Conservation (phyloP, 2,113 vertebrate species). For the Boleophthalmus pectinirostris region DNA sequence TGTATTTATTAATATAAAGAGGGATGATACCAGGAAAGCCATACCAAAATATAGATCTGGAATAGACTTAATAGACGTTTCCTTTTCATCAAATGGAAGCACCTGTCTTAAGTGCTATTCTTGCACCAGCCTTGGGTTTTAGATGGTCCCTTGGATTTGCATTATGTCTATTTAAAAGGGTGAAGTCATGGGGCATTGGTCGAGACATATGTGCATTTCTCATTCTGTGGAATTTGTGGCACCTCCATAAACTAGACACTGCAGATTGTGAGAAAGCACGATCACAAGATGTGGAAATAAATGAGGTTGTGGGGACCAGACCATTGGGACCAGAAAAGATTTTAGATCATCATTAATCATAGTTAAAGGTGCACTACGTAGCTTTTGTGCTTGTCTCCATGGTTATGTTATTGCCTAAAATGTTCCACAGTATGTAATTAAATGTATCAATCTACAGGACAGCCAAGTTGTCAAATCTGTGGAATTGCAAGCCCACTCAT, state of each 20-base stretch:
- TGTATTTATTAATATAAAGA: constrained; percentile 62
- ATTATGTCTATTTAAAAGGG: constrained; percentile 18
- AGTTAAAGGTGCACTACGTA: not conserved
- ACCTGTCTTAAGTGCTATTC: constrained; percentile 21
- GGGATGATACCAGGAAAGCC: constrained; percentile 24
- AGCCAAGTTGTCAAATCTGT: not conserved
- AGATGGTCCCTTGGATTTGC: not conserved
- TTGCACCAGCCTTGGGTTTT: constrained; percentile 20
- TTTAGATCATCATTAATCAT: too few species aligned
- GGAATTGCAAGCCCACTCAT: not conserved
- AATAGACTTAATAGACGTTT: constrained; percentile 18
- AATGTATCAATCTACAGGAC: not conserved
- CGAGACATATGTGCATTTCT: constrained; percentile 13
- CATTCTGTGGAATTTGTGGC: constrained; percentile 37
- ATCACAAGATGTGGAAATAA: constrained; percentile 12
- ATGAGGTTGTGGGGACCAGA: constrained; percentile 10
- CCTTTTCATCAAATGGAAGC: constrained; percentile 12
- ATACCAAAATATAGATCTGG: constrained; percentile 42
- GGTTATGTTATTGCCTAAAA: not conserved
- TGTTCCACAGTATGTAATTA: too few species aligned
- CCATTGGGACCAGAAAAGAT: not conserved
- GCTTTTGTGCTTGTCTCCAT: not conserved
- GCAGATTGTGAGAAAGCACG: constrained; percentile 24
- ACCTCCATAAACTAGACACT: constrained; percentile 30
- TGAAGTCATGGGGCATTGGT: constrained; percentile 35